phyloP scores from a whole-genome alignment of 2,797 vertebrate species.

The Muscicapa comitata region DNA sequence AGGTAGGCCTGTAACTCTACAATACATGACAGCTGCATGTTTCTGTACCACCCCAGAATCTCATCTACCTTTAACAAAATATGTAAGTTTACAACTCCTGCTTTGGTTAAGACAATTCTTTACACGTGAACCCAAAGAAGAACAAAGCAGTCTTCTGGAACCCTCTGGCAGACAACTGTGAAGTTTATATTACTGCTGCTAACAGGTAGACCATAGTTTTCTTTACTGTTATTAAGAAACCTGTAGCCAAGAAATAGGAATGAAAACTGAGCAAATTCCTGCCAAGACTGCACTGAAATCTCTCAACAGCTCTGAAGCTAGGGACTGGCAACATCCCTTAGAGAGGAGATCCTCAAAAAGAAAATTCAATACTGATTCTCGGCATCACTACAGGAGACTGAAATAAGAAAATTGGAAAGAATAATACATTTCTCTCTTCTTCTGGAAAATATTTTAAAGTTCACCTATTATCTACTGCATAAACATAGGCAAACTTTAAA shows the following conservation, averaged over 20 bases:
- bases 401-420: not conserved
- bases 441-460: not conserved
- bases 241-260: not conserved
- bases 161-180: not conserved
- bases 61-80: not conserved
- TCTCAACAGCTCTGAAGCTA: not conserved
- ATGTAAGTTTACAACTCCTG: not conserved
- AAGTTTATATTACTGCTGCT: not conserved
- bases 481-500: not conserved
- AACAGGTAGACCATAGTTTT: not conserved
- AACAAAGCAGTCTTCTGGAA: not conserved
- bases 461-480: not conserved
- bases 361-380: not conserved
- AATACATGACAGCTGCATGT: not conserved
- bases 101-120: not conserved
- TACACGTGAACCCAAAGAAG: not conserved
- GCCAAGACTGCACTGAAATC: not conserved
- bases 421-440: not conserved
- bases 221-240: not conserved
- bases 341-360: not conserved
- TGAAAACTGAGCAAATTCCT: slow-evolving; percentile 21
- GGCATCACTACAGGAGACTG: not conserved
- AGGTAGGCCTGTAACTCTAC: not conserved
- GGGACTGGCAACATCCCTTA: not conserved
- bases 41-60: not conserved